Percentiles rank a stretch among this genome's conserved stretches.
These are phyloP conservation scores for Euphonia xanthogaster DNA, from an alignment of 2,797 vertebrate species.

Conservation along the genomic window DNA sequence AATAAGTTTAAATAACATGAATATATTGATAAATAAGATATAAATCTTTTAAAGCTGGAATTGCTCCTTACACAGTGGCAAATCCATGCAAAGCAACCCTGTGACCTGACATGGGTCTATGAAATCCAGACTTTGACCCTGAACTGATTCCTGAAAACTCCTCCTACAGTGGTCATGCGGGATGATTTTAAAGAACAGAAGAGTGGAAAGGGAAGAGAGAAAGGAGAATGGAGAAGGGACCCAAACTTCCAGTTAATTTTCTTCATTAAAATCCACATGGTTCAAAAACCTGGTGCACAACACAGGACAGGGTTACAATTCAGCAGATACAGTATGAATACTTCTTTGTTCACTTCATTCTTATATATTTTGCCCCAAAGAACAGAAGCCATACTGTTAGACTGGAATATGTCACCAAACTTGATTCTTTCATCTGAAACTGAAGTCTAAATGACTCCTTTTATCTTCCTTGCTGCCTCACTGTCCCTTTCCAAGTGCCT, in stretches of 20 bases:
- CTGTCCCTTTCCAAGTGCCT: conserved; percentile 44
- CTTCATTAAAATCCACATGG: background rate
- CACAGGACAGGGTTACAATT: background rate
- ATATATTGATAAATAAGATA: background rate
- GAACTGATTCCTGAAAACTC: background rate
- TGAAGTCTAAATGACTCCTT: conserved; percentile 78
- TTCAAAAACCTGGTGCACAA: conserved; percentile 25
- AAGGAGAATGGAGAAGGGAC: background rate
- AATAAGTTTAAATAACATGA: background rate
- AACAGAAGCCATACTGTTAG: conserved; percentile 65
- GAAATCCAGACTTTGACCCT: conserved; percentile 23
- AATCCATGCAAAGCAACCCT: background rate
- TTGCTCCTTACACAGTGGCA: background rate
- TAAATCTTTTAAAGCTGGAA: background rate
- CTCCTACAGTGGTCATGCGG: background rate
- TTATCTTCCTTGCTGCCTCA: conserved; percentile 73
- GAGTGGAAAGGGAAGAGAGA: background rate
- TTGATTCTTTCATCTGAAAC: conserved; percentile 78
- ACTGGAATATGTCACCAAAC: conserved; percentile 72
- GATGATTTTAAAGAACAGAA: background rate
- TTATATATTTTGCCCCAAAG: conserved; percentile 39
- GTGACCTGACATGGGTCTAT: background rate
- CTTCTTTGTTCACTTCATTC: conserved; percentile 55
- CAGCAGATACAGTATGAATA: conserved; percentile 22
- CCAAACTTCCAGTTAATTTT: background rate